Evolutionary conservation across 2,797 vertebrate genomes (phyloP).

Genomic region (Pitangus sulphuratus): DNA sequence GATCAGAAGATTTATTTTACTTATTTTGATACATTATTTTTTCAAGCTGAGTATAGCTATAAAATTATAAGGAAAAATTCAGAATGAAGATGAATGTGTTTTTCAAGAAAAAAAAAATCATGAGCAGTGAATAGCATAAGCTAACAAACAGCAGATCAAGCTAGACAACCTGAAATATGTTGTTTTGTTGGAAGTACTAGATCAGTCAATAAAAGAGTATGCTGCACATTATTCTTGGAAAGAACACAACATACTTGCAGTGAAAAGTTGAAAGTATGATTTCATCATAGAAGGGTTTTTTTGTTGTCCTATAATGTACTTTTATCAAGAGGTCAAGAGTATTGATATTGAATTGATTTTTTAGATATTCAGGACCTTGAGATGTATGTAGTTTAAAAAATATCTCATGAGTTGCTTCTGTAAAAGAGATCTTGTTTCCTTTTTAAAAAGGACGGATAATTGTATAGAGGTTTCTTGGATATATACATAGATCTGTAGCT

Average conservation of each 20-base stretch:
- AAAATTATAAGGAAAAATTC: background rate
- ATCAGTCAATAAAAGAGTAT: background rate
- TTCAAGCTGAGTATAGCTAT: background rate
- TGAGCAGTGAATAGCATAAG: background rate
- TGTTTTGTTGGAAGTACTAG: background rate
- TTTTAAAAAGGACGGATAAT: background rate
- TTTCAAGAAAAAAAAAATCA: background rate
- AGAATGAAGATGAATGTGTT: background rate
- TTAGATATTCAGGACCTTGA: background rate
- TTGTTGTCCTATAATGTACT: background rate
- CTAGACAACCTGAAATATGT: background rate
- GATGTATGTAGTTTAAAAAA: background rate
- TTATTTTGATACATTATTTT: background rate
- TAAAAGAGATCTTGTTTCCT: background rate
- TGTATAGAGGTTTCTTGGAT: background rate
- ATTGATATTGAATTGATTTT: background rate
- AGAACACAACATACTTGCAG: background rate
- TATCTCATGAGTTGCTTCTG: background rate
- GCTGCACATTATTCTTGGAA: background rate
- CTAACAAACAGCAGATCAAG: background rate
- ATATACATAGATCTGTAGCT: accelerated
- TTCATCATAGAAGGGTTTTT: background rate
- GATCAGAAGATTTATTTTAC: background rate
- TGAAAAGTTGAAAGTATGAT: background rate
- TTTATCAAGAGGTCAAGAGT: background rate